Evolutionary conservation across 2,113 vertebrate species (phyloP), one percentile per base, ranked within the genome.

Genomic region (Percopsis transmontana): DNA sequence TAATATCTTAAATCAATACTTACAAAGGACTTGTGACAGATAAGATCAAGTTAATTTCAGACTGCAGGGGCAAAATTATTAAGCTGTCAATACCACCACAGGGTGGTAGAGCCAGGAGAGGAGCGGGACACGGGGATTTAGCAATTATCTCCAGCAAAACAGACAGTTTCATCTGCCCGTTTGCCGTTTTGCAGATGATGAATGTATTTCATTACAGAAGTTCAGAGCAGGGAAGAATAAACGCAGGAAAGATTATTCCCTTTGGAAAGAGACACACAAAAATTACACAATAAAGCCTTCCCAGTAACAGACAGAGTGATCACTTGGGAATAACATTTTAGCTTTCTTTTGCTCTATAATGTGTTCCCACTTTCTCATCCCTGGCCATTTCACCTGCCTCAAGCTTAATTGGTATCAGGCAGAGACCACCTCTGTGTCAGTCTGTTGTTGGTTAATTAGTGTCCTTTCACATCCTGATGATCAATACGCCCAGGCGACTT

Each of bases 191-290:
- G 70, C 72, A 63, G 81, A 89, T 91, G 91, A 93, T 91, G 80
- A 90, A 93, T 93, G 91, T 44, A 74, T 91, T 91, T 92, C 88
- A 91, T 91, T 91, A 88, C 76, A 77, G 64, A 68, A 79, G 81
- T 81, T 72, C 64, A 69, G 66, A 68, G 76, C 20, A 39, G 53
- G 54, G 74, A 69, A 70, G 69, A 77, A 64, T 60, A 72, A 57
- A 77, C 67, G 68, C 61, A 84, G 50, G 70, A 68, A 76, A 80
- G 68, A 79, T 48, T 58, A 74, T 81, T 83, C 85, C 85, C 84
- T 0, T 47, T 20, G 55, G 87, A 85, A 74, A 53, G 53, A 77
- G 72, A 72, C 62, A 77, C 83, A 89, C 72, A 88, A 86, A 83
- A 72, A 90, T 18, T 15, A 51, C 48, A 62, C 53, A 89, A 85